Percentiles rank a stretch among this genome's conserved stretches.
Conservation (phyloP, 2,797 vertebrate species). For the Falco cherrug region DNA sequence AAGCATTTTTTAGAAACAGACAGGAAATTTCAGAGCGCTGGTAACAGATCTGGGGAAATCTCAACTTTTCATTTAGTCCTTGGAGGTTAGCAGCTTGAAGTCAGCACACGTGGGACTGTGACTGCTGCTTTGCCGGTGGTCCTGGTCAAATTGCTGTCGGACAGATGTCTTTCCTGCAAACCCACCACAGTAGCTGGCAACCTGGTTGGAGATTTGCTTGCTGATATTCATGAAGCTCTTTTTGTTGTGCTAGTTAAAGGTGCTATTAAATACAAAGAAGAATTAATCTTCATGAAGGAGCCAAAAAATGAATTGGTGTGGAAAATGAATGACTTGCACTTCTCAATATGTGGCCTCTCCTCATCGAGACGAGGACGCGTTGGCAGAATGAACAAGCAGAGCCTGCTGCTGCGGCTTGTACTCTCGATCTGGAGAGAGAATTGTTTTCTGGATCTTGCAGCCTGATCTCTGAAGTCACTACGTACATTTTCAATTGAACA, state of each 20-base stretch:
- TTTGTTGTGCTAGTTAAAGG: conserved; percentile 3
- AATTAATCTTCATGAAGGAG: conserved; percentile 1
- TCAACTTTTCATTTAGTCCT: background rate
- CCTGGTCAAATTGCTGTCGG: background rate
- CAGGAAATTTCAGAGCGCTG: background rate
- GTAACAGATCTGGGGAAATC: background rate
- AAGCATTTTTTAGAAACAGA: background rate
- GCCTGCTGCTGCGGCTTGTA: background rate
- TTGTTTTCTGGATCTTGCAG: background rate
- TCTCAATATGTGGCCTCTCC: background rate
- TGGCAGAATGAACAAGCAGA: conserved; percentile 17
- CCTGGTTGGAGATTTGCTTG: background rate
- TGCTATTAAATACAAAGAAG: background rate
- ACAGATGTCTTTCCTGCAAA: conserved; percentile 23
- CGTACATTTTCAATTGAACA: background rate
- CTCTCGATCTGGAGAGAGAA: background rate
- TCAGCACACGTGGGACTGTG: background rate
- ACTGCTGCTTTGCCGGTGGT: background rate
- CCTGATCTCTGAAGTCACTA: background rate
- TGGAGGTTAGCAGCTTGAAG: background rate
- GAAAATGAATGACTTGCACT: background rate
- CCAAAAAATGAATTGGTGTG: background rate
- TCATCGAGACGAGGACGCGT: rapidly evolving
- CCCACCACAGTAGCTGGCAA: background rate
- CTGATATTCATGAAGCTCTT: background rate